phyloP scores from a whole-genome alignment of 2,113 vertebrate species.

The Petaurus breviceps region DNA sequence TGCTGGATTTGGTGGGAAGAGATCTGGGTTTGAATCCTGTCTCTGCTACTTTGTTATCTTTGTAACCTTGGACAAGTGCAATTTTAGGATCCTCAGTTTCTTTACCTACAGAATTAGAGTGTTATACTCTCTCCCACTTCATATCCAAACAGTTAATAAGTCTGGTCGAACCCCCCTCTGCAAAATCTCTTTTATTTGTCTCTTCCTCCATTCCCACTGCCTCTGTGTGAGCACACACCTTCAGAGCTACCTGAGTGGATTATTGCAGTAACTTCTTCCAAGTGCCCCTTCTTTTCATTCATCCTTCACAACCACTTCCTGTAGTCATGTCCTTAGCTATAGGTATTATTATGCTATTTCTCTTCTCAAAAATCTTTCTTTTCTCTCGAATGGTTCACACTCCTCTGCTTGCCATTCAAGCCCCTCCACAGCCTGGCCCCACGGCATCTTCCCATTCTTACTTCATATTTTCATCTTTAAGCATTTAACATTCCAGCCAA shows the following conservation, averaged over 20 bases:
- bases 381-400: background rate
- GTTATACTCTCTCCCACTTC: background rate
- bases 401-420: background rate
- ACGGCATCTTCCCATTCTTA: background rate
- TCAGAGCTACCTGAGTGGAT: background rate
- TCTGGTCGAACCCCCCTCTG: background rate
- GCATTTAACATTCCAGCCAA: background rate
- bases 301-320: background rate
- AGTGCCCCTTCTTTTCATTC: background rate
- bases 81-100: background rate
- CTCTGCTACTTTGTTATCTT: background rate
- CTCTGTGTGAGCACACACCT: background rate
- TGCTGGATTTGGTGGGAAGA: background rate
- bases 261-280: background rate
- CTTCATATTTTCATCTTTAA: background rate
- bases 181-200: background rate
- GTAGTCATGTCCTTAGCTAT: background rate
- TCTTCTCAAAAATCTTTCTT: background rate
- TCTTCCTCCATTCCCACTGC: background rate
- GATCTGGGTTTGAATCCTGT: background rate
- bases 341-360: background rate
- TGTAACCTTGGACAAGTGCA: background rate
- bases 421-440: background rate
- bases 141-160: background rate
- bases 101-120: background rate